Base-by-base conservation (phyloP, 2,888 invertebrate genomes). In the Tenthredo mesomela region DNA sequence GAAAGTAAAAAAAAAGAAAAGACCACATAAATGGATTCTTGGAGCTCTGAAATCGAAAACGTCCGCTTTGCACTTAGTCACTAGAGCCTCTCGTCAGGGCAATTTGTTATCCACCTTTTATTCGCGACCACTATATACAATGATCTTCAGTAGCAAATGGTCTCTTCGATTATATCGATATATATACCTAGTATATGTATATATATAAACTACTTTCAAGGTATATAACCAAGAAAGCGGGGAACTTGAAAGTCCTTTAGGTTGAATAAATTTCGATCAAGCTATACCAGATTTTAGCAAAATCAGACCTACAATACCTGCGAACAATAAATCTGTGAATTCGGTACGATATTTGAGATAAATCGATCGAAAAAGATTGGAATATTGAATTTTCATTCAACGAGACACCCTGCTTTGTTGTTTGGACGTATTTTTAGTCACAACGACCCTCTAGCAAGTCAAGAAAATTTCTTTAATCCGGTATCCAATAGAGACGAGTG, bases 61-160 rank as follows among this genome's bases (percentile, higher is more conserved):
- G 18, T 29, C 77, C 29, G 6, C 54, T 77, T 77, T 50, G 50
- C 18, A 77, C 77, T n/a, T 54, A 77, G 77, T 43, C 25, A 54
- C 21, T 33, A 54, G 10, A 18, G 33, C 25, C 54, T 54, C 50
- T 77, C 47, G 18, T 50, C 77, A 10, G 25, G 50, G 25, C 80
- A 80, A 80, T 61, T 80, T 65, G 61, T 80, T 10, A 47, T 21
- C n/a, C 29, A 80, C 61, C 61, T 61, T 61, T 80, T 18, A 65
- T 61, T 61, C 58, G 37, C 58, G 37, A 37, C 21, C 15, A 43
- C 50, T n/a, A 33, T n/a, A 33, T 54, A 33, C 50, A 50, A 50
- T 77, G 29, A 29, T 54, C 54, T 77, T 54, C 29, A 12, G 9
- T 50, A 25, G 29, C 18, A 33, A 18, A 67, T 29, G 6, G 10